phyloP scores from a whole-genome alignment of 2,113 vertebrate species.

The Oryzias woworae region DNA sequence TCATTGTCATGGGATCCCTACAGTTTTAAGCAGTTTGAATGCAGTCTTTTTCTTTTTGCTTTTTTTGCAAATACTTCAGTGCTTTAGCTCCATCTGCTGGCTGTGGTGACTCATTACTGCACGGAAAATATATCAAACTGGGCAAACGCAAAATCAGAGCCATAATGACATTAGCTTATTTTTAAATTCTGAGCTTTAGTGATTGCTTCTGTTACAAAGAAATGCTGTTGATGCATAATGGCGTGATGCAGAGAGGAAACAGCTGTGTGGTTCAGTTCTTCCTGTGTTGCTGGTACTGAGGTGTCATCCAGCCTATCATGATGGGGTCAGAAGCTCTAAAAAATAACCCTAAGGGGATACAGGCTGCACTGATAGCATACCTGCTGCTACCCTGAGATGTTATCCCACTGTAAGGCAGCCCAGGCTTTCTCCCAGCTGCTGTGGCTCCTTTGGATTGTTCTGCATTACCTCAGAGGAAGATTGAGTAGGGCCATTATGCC shows the following conservation, averaged over 20 bases:
- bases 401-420: slow-evolving; percentile 41
- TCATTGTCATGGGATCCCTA: too few relatives aligned
- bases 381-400: slow-evolving; percentile 60
- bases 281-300: slow-evolving; percentile 34
- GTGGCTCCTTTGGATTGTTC: slow-evolving; percentile 50
- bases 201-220: slow-evolving; percentile 1
- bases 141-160: too few relatives aligned
- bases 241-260: slow-evolving; percentile 24
- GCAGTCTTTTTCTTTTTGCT: too few relatives aligned
- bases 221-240: slow-evolving; percentile 26
- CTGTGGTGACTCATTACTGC: too few relatives aligned
- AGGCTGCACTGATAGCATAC: slow-evolving; percentile 47
- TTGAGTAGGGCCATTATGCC: slow-evolving; percentile 64
- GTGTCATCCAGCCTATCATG: slow-evolving; percentile 46
- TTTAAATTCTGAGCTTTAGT: too few relatives aligned
- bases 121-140: too few relatives aligned
- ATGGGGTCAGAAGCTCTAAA: slow-evolving; percentile 59
- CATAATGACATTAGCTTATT: too few relatives aligned
- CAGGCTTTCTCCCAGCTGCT: slow-evolving; percentile 41
- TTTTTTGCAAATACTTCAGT: too few relatives aligned
- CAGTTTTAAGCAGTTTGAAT: too few relatives aligned
- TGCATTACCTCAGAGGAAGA: slow-evolving; percentile 65
- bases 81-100: too few relatives aligned
- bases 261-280: slow-evolving; percentile 23
- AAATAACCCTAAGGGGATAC: slow-evolving; percentile 52